phyloP scores from a whole-genome alignment of 2,797 vertebrate species.

The Enteromius trimaculatus region DNA sequence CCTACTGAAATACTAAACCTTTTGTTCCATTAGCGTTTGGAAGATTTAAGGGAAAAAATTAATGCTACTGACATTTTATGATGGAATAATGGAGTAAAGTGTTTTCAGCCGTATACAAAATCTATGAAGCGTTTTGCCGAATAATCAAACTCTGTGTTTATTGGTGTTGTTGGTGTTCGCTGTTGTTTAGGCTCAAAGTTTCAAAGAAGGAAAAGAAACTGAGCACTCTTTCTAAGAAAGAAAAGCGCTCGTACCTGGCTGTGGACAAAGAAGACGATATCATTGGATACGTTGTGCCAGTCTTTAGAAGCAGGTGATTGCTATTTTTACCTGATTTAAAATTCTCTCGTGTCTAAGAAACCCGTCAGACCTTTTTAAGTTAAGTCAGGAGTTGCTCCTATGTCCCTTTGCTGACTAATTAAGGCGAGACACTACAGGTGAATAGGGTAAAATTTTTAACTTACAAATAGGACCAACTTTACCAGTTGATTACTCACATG shows the following conservation, averaged over 20 bases:
- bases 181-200: constrained; percentile 68
- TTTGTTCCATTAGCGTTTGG: neutral
- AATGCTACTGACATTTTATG: neutral
- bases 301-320: constrained; percentile 89
- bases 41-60: neutral
- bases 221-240: constrained; percentile 85
- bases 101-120: neutral
- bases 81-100: neutral
- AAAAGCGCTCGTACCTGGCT: constrained; percentile 82
- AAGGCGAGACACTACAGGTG: too few relatives aligned
- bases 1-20: neutral
- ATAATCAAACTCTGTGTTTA: neutral
- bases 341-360: neutral
- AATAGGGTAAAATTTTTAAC: too few relatives aligned
- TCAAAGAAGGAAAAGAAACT: constrained; percentile 81
- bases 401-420: neutral
- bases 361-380: neutral
- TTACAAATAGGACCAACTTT: too few relatives aligned
- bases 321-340: neutral
- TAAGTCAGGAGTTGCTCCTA: neutral
- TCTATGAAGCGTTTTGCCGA: neutral
- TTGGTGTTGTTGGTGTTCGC: constrained; percentile 15
- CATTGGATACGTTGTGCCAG: constrained; percentile 88
- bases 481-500: too few relatives aligned
- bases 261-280: constrained; percentile 83